Base-by-base conservation (phyloP, 2,797 vertebrate species). In the Sorex maritimensis region DNA sequence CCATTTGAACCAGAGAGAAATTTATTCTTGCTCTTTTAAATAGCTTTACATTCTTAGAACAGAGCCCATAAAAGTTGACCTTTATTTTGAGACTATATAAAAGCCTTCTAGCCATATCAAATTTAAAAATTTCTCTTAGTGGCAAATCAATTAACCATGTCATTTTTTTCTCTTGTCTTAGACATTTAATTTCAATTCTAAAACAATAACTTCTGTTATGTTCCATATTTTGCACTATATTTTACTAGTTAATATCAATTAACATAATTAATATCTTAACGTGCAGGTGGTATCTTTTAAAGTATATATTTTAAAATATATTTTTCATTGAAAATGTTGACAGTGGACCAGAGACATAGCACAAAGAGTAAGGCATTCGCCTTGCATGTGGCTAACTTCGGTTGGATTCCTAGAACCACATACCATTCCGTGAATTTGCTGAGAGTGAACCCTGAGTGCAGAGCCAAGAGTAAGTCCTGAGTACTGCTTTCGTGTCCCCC, bases 31-130 rank as follows among this genome's bases (percentile, higher is more conserved):
- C 38, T 63, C 92, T 95, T 95, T 86, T 92, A 94, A 94, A 90
- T 65, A 92, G 68, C 30, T 61, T 88, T 95, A 44, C 26, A 72
- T 91, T 86, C 88, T 94, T 49, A 89, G 30, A 89, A 96, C 67
- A 96, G 96, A 96, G 90, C 96, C 96, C 96, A 95, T 91, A 79
- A 94, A 95, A 95, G 72, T 77, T 84, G 63, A 30, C 55, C 83
- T 91, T 94, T 92, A 91, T 94, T 92, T 74, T 85, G 78, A 94
- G 71, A 87, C 65, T 95, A 38, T 86, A 65, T 92, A 87, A 72
- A 7, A 74, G 14, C 14, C 2, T 89, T 3, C 83, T 28, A 46
- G n/a, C 41, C n/a, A 78, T 19, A 92, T 81, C 44, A 94, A n/a
- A 87, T n/a, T 38, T 89, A 91, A 86, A 86, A 38, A 69, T 85